Evolutionary conservation across 2,797 vertebrate genomes (phyloP).

Genomic region (Acipenser ruthenus): DNA sequence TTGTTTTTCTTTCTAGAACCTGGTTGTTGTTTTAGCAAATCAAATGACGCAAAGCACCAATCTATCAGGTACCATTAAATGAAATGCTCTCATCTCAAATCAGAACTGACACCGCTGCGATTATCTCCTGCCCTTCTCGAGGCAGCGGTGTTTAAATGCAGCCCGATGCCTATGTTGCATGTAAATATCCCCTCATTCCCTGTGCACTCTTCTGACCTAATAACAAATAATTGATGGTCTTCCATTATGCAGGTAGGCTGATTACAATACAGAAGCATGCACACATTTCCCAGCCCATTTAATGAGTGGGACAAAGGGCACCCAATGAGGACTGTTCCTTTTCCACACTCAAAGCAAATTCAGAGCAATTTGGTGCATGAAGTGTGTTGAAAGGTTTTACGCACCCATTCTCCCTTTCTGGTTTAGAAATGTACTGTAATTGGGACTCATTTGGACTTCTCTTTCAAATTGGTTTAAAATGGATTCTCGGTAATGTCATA

Average conservation of each 20-base stretch:
- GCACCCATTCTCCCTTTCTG: conserved; percentile 18
- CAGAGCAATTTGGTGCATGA: conserved; percentile 36
- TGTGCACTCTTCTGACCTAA: conserved; percentile 11
- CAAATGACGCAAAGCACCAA: not conserved
- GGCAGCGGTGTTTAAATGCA: not conserved
- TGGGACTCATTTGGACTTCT: conserved; percentile 46
- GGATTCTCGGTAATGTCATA: conserved; percentile 31
- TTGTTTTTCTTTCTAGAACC: no score
- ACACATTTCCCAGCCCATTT: conserved; percentile 16
- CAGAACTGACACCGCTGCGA: not conserved
- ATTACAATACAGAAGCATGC: conserved; percentile 4
- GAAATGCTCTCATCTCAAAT: conserved; percentile 4
- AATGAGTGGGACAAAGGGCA: conserved; percentile 9
- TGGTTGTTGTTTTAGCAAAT: not conserved
- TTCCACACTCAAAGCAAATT: conserved; percentile 19
- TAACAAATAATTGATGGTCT: conserved; percentile 19
- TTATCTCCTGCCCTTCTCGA: conserved; percentile 7
- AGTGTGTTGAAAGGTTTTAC: conserved; percentile 31
- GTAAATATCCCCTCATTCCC: not conserved
- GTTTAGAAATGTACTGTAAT: conserved; percentile 52
- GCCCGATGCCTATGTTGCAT: conserved; percentile 1
- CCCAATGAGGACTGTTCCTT: conserved; percentile 9
- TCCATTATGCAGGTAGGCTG: conserved; percentile 15
- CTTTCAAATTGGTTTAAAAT: conserved; percentile 48
- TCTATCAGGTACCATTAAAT: not conserved